phyloP scores from a whole-genome alignment of 2,888 invertebrate species.

The Beris chalybata region DNA sequence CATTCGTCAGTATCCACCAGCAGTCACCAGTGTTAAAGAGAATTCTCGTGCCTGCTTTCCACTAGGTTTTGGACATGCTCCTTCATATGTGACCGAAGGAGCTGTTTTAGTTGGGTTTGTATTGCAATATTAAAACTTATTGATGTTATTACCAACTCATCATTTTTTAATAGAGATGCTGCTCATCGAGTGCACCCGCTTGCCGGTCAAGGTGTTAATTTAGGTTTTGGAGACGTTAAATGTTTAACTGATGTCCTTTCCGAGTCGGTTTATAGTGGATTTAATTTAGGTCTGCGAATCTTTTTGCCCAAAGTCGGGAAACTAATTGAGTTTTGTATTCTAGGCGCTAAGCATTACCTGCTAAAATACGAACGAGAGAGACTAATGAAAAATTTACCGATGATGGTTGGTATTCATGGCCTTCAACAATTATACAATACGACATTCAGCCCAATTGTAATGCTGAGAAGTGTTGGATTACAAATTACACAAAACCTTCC shows the following conservation, averaged over 20 bases:
- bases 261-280: constrained; percentile 72
- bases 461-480: constrained; percentile 80
- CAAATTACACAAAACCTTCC: constrained; percentile 76
- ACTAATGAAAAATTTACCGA: constrained; percentile 85
- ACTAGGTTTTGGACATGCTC: constrained; percentile 86
- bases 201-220: constrained; percentile 97
- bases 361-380: constrained; percentile 80
- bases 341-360: constrained; percentile 72
- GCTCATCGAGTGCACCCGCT: constrained; percentile 92
- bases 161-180: constrained; percentile 66
- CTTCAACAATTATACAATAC: constrained; percentile 81
- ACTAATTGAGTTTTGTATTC: background rate
- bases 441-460: constrained; percentile 71
- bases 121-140: constrained; percentile 4
- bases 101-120: constrained; percentile 84
- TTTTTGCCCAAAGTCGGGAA: background rate
- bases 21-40: constrained; percentile 47
- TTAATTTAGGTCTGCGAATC: constrained; percentile 63
- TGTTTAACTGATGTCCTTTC: constrained; percentile 72
- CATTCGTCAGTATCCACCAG: constrained; percentile 54
- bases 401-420: constrained; percentile 84
- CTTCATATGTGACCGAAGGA: constrained; percentile 78
- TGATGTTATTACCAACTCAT: background rate
- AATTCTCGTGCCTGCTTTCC: constrained; percentile 82
- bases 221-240: constrained; percentile 92